Percentiles rank a stretch among this genome's conserved stretches.
Conservation (phyloP, 2,888 invertebrate genomes). For the Pecten maximus region DNA sequence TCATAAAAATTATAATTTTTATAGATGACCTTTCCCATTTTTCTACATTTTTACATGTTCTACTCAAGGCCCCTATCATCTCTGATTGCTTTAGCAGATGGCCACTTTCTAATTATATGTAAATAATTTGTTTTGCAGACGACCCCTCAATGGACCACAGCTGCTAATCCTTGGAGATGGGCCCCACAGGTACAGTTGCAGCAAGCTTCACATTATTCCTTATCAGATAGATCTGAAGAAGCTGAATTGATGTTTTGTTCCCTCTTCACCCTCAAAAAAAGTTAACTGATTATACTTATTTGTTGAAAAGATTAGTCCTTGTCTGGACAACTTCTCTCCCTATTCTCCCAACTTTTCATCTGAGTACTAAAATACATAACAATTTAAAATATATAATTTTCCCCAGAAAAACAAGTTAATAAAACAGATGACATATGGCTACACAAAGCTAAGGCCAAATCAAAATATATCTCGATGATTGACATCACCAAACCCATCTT, state of each 20-base stretch:
- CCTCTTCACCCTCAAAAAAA: too few species aligned
- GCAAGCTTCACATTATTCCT: too few species aligned
- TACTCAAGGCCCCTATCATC: conserved; percentile 30
- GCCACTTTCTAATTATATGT: conserved; percentile 37
- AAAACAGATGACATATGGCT: neutral
- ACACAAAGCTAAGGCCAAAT: neutral
- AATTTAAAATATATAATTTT: conserved; percentile 23
- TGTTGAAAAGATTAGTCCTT: too few species aligned
- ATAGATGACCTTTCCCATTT: neutral
- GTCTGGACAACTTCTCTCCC: too few species aligned
- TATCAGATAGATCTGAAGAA: too few species aligned
- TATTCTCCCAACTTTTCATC: too few species aligned
- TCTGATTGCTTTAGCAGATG: neutral
- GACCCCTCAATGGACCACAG: conserved; percentile 73
- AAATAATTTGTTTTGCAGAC: conserved; percentile 61
- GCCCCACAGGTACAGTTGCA: conserved; percentile 75
- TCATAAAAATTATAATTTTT: conserved; percentile 5
- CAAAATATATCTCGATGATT: neutral
- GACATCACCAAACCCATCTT: neutral
- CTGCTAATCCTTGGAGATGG: conserved; percentile 73
- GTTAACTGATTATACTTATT: too few species aligned
- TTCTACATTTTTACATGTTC: neutral
- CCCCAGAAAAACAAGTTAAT: neutral
- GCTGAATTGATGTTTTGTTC: too few species aligned
- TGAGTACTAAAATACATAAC: conserved; percentile 35